Base-by-base conservation (phyloP, 2,888 invertebrate genomes). In the Eudasyphora cyanicolor region DNA sequence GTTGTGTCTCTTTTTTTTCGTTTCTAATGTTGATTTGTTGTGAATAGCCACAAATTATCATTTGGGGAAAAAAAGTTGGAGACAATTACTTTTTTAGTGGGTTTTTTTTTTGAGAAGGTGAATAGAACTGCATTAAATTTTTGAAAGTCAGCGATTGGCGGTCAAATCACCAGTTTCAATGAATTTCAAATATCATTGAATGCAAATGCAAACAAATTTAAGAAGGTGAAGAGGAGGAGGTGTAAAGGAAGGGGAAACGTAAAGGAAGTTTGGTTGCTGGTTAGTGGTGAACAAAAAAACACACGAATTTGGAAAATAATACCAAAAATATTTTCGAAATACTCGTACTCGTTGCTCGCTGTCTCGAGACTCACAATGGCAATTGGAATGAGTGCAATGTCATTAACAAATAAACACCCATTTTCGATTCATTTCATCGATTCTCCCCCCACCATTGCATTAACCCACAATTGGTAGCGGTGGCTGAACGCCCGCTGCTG, bases 351-450 rank as follows among this genome's bases (percentile, higher is more conserved):
- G 51, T 2, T 21, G 10, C 14, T 51, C 21, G 51, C 21, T 2
- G 1, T 12, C n/a, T n/a, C n/a, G 5, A 49, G 19, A 5, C 5
- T 29, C 29, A 64, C 64, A 67, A 67, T 42, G 21, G 42, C n/a
- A 35, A 27, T 19, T 24, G 32, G 21, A 67, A 67, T 67, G 69
- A 76, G 51, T 67, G 69, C 83, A 83, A 77, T 80, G 80, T 78
- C 83, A 83, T 77, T 75, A 80, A 77, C 80, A 80, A 12, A 74
- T 51, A 67, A 67, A 51, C 12, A 77, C 73, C 57, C 73, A 38
- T 51, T 70, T 17, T 51, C 64, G 35, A 24, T 24, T 32, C 2
- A 10, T 19, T 64, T n/a, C 29, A 49, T 27, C 51, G 24, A 24
- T 49, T 27, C 27, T 29, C 29, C n/a, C n/a, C n/a, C n/a, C n/a